Evolutionary conservation across 2,888 invertebrate species (phyloP).

Genomic region (Leptogaster cylindrica): DNA sequence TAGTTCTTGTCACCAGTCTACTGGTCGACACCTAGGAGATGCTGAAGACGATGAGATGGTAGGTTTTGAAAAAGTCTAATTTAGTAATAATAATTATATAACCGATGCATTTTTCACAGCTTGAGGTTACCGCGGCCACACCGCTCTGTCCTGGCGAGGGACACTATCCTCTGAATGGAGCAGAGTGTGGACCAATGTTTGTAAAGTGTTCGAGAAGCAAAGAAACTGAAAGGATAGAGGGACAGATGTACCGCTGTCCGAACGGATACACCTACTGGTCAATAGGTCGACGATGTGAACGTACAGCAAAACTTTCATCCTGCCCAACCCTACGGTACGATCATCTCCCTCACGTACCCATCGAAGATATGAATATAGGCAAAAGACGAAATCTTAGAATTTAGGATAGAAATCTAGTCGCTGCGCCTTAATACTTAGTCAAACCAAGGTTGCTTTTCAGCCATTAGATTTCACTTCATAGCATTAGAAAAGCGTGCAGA

Average conservation of each 20-base stretch:
- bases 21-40: neutral
- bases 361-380: slow-evolving; percentile 60
- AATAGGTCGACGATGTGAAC: slow-evolving; percentile 78
- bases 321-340: slow-evolving; percentile 60
- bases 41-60: slow-evolving; percentile 21
- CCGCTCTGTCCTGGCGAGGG: slow-evolving; percentile 73
- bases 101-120: slow-evolving; percentile 63
- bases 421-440: slow-evolving; percentile 1
- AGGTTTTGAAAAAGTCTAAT: neutral
- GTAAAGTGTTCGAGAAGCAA: slow-evolving; percentile 70
- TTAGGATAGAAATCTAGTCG: neutral
- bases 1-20: slow-evolving; percentile 47
- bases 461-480: neutral
- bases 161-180: slow-evolving; percentile 71
- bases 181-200: slow-evolving; percentile 74
- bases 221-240: slow-evolving; percentile 66
- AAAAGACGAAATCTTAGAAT: slow-evolving; percentile 56
- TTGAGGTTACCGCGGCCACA: slow-evolving; percentile 66
- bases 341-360: slow-evolving; percentile 54
- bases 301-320: slow-evolving; percentile 66
- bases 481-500: neutral
- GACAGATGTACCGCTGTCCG: slow-evolving; percentile 79
- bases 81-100: neutral
- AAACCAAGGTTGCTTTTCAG: neutral
- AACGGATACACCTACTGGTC: slow-evolving; percentile 78